Evolutionary conservation across 2,797 vertebrate species (phyloP), one percentile per base, ranked within the genome.

Genomic region (Salmo trutta): DNA sequence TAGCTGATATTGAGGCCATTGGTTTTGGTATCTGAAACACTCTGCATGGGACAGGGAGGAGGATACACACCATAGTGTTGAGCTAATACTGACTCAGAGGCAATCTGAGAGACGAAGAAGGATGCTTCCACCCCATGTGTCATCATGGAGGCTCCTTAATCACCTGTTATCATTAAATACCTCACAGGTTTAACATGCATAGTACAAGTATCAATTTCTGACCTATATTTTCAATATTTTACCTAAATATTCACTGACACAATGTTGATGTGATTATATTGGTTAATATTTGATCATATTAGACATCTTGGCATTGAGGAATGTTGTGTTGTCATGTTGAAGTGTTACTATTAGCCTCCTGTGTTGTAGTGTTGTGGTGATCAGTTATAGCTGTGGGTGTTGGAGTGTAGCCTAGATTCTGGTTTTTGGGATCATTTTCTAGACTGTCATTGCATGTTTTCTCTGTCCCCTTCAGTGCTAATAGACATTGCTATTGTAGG

Each of bases 1-100:
- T 83, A 86, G 87, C 90, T 47, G 41, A 94, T 93, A 94, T 93
- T 89, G 85, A 93, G 93, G 92, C 92, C 90, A 93, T 89, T 92
- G 90, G 90, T 93, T 93, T 85, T 88, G 89, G 90, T 91, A 86
- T 91, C 77, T 89, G 80, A 90, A 83, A 84, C 84, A 81, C 68
- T 19, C 76, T 91, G 85, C 86, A 85, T 87, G 47, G 80, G 31
- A 74, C 80, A 78, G 10, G 16, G 72, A 19, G 33, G 17, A 14
- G 16, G 78, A 82, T 56, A 33, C 73, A 64, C 31, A 17, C 41
- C 15, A 77, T 81, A 82, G 75, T 85, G 86, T 89, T 64, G 78
- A 78, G 81, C 81, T 89, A 80, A 85, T 88, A 64, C 81, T 83
- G 88, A 88, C 84, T 88, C 86, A 86, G 90, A 91, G 88, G 91